Percentiles rank a stretch among this genome's conserved stretches.
Evolutionary conservation across 2,888 invertebrate genomes (phyloP).

Genomic region (Adelognathus sp.): DNA sequence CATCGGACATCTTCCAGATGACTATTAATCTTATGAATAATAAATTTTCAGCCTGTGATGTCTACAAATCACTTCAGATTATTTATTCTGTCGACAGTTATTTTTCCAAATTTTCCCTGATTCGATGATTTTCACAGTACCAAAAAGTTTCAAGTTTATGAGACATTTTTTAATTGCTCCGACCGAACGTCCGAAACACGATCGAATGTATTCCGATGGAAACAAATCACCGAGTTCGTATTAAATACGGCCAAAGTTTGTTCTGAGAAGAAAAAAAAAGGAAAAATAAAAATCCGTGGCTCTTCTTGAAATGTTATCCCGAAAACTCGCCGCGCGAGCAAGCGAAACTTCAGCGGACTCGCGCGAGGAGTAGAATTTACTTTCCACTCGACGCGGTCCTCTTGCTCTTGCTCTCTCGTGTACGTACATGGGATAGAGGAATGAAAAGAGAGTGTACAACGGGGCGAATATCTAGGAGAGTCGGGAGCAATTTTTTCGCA

Average conservation of each 20-base stretch:
- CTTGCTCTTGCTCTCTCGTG: background rate
- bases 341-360: slow-evolving; percentile 22
- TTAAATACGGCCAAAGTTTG: background rate
- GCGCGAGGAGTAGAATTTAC: slow-evolving; percentile 34
- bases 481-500: slow-evolving; percentile 18
- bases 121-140: background rate
- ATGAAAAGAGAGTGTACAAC: background rate
- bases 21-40: too few relatives aligned
- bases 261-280: slow-evolving; percentile 3
- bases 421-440: too few relatives aligned
- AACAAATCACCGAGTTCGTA: slow-evolving; percentile 1
- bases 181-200: background rate
- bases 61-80: too few relatives aligned
- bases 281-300: background rate
- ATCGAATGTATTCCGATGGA: background rate
- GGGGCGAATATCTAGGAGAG: background rate
- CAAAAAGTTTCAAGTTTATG: background rate
- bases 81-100: background rate
- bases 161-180: background rate
- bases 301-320: slow-evolving; percentile 2
- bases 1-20: too few relatives aligned
- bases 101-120: too few relatives aligned
- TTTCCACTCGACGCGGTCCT: slow-evolving; percentile 31
- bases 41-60: too few relatives aligned
- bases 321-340: background rate